Evolutionary conservation across 2,797 vertebrate species (phyloP).

Genomic region (Takifugu rubripes): DNA sequence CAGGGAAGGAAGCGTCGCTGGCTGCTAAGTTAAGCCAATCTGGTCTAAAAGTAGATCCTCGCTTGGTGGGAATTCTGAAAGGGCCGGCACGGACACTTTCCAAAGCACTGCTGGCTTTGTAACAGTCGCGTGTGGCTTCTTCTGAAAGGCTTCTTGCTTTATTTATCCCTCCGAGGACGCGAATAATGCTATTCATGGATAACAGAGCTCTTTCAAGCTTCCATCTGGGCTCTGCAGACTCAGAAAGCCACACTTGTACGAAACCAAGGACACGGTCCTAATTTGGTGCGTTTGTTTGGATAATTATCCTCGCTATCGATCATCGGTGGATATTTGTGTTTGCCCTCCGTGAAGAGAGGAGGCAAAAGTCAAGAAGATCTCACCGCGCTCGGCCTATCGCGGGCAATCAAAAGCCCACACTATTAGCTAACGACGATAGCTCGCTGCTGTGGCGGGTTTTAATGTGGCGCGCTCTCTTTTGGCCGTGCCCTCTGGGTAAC

Average conservation of each 20-base stretch:
- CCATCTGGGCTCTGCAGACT: slow-evolving; percentile 53
- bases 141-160: slow-evolving; percentile 47
- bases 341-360: not conserved
- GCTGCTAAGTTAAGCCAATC: slow-evolving; percentile 65
- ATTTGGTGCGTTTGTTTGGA: not conserved
- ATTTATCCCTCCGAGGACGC: slow-evolving; percentile 45
- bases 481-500: slow-evolving; percentile 39
- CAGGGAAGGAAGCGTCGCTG: slow-evolving; percentile 54
- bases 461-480: slow-evolving; percentile 28
- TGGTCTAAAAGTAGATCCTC: slow-evolving; percentile 67
- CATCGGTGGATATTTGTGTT: not conserved
- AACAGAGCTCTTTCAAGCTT: slow-evolving; percentile 46
- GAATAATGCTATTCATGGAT: slow-evolving; percentile 50
- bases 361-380: slow-evolving; percentile 1
- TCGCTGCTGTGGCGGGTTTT: slow-evolving; percentile 22
- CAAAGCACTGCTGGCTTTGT: slow-evolving; percentile 45
- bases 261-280: slow-evolving; percentile 10
- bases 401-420: slow-evolving; percentile 12
- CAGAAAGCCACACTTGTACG: slow-evolving; percentile 18
- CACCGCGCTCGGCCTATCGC: slow-evolving; percentile 4
- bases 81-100: slow-evolving; percentile 37
- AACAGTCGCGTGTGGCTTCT: slow-evolving; percentile 38
- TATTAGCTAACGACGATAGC: slow-evolving; percentile 26
- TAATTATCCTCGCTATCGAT: not conserved
- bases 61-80: slow-evolving; percentile 41